Evolutionary conservation across 1,140 invertebrate species (phyloP), one percentile per base, ranked within the genome.

Genomic region (Drosophila elegans): DNA sequence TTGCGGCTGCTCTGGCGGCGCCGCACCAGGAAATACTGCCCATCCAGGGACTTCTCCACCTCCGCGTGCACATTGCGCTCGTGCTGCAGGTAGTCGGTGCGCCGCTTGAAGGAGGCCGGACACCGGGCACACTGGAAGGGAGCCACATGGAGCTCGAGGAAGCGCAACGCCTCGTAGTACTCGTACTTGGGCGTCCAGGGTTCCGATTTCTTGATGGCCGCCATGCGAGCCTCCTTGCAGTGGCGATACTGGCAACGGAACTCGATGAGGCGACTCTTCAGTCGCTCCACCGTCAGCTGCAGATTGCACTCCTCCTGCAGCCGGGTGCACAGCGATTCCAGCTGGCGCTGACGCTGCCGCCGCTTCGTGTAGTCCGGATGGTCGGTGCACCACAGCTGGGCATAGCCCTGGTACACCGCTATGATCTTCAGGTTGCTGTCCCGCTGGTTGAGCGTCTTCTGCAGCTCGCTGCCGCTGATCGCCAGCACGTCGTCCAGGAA

Each of bases 281-380:
- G 49, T 0, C 80, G 83, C 36, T 88, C 82, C 44, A 84, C 53
- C 3, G 73, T 79, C 1, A 91, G 76, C 56, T 90, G 86, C 11
- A 91, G 48, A 48, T 90, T 88, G 41, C 76, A 73, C 21, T 82
- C 86, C 51, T 90, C 86, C 48, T 89, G 84, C 56, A 91, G 56
- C 0, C 72, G 67, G 0, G 79, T 90, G 63, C 86, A 89, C 12
- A 91, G 54, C 0, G 74, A 76, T 39, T 90, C 78, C 25, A 91
- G 38, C 1, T 90, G 76, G 0, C 83, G 45, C 25, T 82, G 59
- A 0, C 90, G 78, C 7, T 85, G 73, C 42, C 75, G 60, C 0
- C 85, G 80, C 32, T 86, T 91, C 2, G 84, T 91, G 27, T 82
- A 91, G 10, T 91, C 85, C n/a, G 80, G 78, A 64, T 91, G 80